Base-by-base conservation (phyloP, 2,888 invertebrate species). In the Sipunculus nudus region DNA sequence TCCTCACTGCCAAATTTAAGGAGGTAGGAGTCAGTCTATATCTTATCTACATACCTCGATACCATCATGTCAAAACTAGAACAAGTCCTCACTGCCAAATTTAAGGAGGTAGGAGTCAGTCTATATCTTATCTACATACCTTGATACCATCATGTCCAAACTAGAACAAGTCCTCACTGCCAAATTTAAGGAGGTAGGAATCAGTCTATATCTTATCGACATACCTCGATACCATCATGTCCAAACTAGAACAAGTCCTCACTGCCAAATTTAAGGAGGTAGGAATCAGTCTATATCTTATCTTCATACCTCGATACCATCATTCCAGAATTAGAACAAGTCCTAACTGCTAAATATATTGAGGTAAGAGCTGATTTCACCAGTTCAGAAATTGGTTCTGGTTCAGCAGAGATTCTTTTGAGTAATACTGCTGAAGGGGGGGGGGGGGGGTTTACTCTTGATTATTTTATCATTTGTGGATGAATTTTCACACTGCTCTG, bases 251-350 rank as follows among this genome's bases (percentile, higher is more conserved):
- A 59, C 75, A 78, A 59, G 78, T 97, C 69, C 87, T 99, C 43
- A 93, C 90, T 56, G 89, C 91, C 26, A 98, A 97, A 85, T 94
- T 98, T 82, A 93, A 94, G 81, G 96, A 96, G 87, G 89, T 89
- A 75, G 57, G 74, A 19, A 39, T 46, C 21, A n/a, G 16, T 19
- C 25, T n/a, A 90, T 73, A n/a, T n/a, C n/a, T n/a, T n/a, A n/a
- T n/a, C n/a, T n/a, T n/a, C n/a, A n/a, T n/a, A n/a, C n/a, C n/a
- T n/a, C n/a, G n/a, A n/a, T n/a, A n/a, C n/a, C n/a, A n/a, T n/a
- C n/a, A n/a, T n/a, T n/a, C n/a, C n/a, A n/a, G n/a, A n/a, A n/a
- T n/a, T n/a, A n/a, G n/a, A n/a, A n/a, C n/a, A n/a, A n/a, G n/a
- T n/a, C n/a, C n/a, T n/a, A n/a, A n/a, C n/a, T n/a, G n/a, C n/a